Percentiles rank a stretch among this genome's conserved stretches.
Evolutionary conservation across 2,888 invertebrate species (phyloP).

Genomic region (Heliconius ismenius): DNA sequence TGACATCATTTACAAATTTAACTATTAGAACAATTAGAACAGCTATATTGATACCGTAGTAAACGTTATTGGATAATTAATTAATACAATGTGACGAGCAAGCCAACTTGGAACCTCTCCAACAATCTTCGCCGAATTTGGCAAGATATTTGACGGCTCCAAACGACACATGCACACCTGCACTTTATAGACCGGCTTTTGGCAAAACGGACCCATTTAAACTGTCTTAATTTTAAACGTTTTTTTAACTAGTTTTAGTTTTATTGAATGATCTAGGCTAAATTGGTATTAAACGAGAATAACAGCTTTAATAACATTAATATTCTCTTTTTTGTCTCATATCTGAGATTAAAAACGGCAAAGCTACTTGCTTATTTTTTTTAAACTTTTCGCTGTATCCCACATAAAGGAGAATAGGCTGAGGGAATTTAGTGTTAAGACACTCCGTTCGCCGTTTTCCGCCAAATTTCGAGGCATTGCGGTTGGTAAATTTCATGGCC

Average conservation of each 20-base stretch:
- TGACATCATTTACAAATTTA: neutral
- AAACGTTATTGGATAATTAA: slow-evolving; percentile 55
- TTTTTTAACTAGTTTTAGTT: slow-evolving; percentile 26
- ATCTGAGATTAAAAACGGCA: neutral
- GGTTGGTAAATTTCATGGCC: no score
- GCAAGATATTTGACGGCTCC: slow-evolving; percentile 69
- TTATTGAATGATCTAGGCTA: neutral
- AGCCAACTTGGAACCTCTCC: slow-evolving; percentile 75
- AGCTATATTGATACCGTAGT: slow-evolving; percentile 43
- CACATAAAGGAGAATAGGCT: no score
- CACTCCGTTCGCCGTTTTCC: no score
- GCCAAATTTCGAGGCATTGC: no score
- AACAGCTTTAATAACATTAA: neutral
- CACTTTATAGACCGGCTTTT: slow-evolving; percentile 38
- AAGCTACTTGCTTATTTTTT: neutral
- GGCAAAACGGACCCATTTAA: slow-evolving; percentile 39
- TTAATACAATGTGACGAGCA: slow-evolving; percentile 65
- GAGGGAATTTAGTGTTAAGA: no score
- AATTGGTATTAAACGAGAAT: neutral
- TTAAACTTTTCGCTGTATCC: no score
- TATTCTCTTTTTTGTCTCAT: neutral
- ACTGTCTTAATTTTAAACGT: slow-evolving; percentile 12
- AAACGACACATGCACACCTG: slow-evolving; percentile 64
- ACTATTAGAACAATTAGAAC: slow-evolving; percentile 16
- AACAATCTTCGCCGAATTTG: slow-evolving; percentile 72